These are phyloP conservation scores for Lagopus muta DNA, from an alignment of 2,113 vertebrate genomes.

Conservation along the genomic window DNA sequence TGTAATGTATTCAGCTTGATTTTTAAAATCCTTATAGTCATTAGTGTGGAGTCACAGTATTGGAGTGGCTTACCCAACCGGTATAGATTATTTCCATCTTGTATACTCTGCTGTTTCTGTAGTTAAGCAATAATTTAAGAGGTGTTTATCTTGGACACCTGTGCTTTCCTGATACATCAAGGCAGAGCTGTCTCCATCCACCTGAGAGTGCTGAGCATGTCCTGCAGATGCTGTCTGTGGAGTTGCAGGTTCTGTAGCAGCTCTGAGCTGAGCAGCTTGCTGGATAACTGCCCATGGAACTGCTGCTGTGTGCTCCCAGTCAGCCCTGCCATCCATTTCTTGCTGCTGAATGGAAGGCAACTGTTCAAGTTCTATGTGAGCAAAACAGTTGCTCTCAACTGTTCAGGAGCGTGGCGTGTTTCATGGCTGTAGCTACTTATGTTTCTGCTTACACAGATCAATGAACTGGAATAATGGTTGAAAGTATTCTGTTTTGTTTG, in stretches of 20 bases:
- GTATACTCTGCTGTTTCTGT: not conserved
- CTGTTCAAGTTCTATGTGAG: not conserved
- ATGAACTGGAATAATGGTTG: slow-evolving; percentile 35
- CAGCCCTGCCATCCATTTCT: not conserved
- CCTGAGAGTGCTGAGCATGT: not conserved
- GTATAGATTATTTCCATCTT: not conserved
- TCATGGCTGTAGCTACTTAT: not conserved
- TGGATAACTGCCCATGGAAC: not conserved
- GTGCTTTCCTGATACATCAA: not conserved
- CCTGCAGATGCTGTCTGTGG: not conserved
- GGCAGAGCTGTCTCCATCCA: not conserved
- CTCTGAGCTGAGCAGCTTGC: not conserved
- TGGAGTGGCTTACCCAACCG: not conserved
- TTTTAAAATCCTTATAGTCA: not conserved
- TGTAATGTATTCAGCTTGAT: slow-evolving; percentile 7
- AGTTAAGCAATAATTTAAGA: not conserved
- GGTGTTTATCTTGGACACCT: not conserved
- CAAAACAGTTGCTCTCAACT: not conserved
- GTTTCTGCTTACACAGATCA: not conserved
- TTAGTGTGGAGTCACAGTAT: not conserved
- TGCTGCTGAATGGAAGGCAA: not conserved
- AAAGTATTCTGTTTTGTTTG: not conserved
- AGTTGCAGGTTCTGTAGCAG: not conserved
- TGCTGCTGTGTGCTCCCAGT: not conserved
- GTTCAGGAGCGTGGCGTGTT: not conserved